phyloP scores from a whole-genome alignment of 2,888 invertebrate species.

The Phengaris alcon region DNA sequence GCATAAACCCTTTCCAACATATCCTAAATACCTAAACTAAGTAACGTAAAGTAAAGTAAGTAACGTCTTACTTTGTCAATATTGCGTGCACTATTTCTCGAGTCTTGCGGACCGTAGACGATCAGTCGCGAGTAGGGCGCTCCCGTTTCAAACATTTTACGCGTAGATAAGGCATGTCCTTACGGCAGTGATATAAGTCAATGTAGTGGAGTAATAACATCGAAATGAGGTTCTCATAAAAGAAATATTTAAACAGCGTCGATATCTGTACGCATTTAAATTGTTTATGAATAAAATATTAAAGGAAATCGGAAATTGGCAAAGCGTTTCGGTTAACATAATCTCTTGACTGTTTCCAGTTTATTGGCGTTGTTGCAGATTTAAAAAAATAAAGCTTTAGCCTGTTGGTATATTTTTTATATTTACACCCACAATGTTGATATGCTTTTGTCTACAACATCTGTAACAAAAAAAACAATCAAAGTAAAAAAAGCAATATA shows the following conservation, averaged over 20 bases:
- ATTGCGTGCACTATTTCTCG: too few relatives aligned
- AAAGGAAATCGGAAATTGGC: conserved; percentile 21
- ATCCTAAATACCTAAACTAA: too few relatives aligned
- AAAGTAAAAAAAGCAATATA: too few relatives aligned
- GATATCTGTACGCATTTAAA: conserved; percentile 24
- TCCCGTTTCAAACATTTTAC: neutral
- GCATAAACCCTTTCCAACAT: neutral
- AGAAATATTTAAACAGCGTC: conserved; percentile 12
- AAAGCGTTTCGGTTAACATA: conserved; percentile 8
- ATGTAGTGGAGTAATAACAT: neutral
- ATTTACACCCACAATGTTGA: neutral
- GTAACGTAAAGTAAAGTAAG: too few relatives aligned
- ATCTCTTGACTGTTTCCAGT: conserved; percentile 18
- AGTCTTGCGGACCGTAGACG: too few relatives aligned
- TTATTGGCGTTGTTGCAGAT: conserved; percentile 3
- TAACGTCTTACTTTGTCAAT: too few relatives aligned
- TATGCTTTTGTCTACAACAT: neutral
- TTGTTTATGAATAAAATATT: conserved; percentile 26
- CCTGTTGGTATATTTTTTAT: neutral
- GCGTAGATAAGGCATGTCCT: neutral
- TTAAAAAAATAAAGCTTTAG: neutral
- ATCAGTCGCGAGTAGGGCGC: neutral
- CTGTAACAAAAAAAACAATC: too few relatives aligned
- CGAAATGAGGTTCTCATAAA: conserved; percentile 19
- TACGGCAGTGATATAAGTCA: neutral